These are phyloP conservation scores for Drosophila cognata DNA, from an alignment of 2,888 invertebrate genomes.

Conservation along the genomic window DNA sequence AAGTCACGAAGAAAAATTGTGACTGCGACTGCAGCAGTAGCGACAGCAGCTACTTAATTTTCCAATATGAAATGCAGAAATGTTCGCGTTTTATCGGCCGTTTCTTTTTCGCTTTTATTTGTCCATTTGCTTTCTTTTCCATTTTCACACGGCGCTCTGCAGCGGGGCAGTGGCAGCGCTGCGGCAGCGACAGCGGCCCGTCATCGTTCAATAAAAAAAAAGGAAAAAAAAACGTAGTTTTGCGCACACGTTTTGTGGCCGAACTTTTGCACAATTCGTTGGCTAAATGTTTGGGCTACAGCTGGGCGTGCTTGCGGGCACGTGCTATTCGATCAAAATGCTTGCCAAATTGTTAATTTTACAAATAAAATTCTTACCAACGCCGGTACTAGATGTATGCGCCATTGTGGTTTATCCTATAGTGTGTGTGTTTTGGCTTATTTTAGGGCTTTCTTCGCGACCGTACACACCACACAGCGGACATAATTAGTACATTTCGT, in stretches of 20 bases:
- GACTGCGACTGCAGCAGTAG: conserved; percentile 34
- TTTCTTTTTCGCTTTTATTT: conserved; percentile 39
- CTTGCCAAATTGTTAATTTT: conserved; percentile 65
- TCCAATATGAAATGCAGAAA: conserved; percentile 42
- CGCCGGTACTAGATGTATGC: conserved; percentile 95
- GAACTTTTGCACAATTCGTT: conserved; percentile 35
- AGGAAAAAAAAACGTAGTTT: conserved; percentile 35
- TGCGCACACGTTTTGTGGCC: conserved; percentile 41
- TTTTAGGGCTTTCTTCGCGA: conserved; percentile 41
- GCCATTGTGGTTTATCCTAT: conserved; percentile 87
- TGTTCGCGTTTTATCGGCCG: conserved; percentile 64
- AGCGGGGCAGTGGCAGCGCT: conserved; percentile 26
- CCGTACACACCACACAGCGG: conserved; percentile 20
- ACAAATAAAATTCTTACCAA: conserved; percentile 88
- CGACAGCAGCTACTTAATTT: conserved; percentile 18
- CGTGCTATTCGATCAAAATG: conserved; percentile 36
- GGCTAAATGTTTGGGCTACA: conserved; percentile 19
- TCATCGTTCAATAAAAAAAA: conserved; percentile 55
- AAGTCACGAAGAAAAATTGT: conserved; percentile 71
- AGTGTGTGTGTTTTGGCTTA: conserved; percentile 57
- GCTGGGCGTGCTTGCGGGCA: conserved; percentile 29
- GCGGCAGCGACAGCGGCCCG: conserved; percentile 54
- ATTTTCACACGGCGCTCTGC: conserved; percentile 60
- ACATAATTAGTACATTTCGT: conserved; percentile 38
- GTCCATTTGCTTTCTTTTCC: conserved; percentile 72